Evolutionary conservation across 2,113 vertebrate genomes (phyloP), one percentile per base, ranked within the genome.

Genomic region (Brienomyrus brachyistius): DNA sequence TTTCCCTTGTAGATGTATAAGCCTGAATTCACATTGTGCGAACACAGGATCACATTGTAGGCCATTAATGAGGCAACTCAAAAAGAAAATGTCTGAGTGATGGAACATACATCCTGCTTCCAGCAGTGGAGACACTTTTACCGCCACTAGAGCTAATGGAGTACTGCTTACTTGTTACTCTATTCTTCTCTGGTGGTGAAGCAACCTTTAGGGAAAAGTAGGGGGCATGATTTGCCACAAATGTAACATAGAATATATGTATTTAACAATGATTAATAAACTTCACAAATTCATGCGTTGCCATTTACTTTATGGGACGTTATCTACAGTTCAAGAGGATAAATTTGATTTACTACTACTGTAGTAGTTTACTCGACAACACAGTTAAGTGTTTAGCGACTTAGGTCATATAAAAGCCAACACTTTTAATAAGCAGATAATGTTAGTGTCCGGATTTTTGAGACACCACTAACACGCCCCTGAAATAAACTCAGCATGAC

Each of bases 181-280:
- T 48, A 47, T 45, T 47, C 23, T 21, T 48, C 83, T 86, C 83
- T 50, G 48, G 83, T 47, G 10, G 83, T 5, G 48, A 48, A 86
- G 50, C 10, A n/a, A 47, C n/a, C 83, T 51, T 27, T 47, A 86
- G 83, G 45, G 48, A 17, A 51, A 86, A 86, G 45, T 51, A 50
- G 83, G 48, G 40, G 27, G n/a, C 13, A 87, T 40, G 51, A 54
- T 52, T 43, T 21, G 48, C 85, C 51, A 87, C 85, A 87, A 40
- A 43, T 88, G 87, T 88, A 88, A 88, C 31, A 87, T 87, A 88
- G 85, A 31, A 48, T 40, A 66, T 66, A 66, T 88, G 87, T 62
- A 88, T 66, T 88, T 54, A 87, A 87, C n/a, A 27, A n/a, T 23
- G 19, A 88, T 21, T 9, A 88, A 88, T 88, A 88, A 88, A 88